Conservation (phyloP, 2,888 invertebrate species). For the Falcaria lacertinaria region DNA sequence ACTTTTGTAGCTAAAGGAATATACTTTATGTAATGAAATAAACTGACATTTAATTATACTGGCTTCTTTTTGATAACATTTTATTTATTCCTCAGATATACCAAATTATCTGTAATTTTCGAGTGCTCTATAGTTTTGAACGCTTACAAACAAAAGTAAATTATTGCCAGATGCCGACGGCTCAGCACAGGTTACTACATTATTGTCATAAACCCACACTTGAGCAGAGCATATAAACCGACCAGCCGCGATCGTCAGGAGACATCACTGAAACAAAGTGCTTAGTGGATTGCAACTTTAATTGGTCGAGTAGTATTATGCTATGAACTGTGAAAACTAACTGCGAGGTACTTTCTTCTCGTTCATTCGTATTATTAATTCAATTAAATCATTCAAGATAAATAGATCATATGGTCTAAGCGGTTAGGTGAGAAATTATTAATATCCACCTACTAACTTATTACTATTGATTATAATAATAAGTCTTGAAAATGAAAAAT, state of each 20-base stretch:
- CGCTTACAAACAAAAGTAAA: conserved; percentile 63
- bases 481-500: no score
- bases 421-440: no score
- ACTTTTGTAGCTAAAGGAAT: no score
- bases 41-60: no score
- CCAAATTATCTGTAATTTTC: conserved; percentile 16
- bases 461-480: no score
- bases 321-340: conserved; percentile 14
- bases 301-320: conserved; percentile 26
- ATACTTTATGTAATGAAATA: no score
- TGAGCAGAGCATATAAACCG: conserved; percentile 39
- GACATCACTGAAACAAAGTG: conserved; percentile 26
- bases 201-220: conserved; percentile 46
- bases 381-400: no score
- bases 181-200: conserved; percentile 59
- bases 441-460: no score
- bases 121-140: conserved; percentile 55
- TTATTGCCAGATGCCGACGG: conserved; percentile 57
- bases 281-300: conserved; percentile 19
- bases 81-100: conserved; percentile 13
- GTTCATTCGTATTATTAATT: no score
- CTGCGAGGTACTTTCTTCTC: background rate
- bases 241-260: conserved; percentile 32
- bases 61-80: no score
- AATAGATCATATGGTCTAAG: no score